phyloP scores from a whole-genome alignment of 2,797 vertebrate genomes.

The Emys orbicularis region DNA sequence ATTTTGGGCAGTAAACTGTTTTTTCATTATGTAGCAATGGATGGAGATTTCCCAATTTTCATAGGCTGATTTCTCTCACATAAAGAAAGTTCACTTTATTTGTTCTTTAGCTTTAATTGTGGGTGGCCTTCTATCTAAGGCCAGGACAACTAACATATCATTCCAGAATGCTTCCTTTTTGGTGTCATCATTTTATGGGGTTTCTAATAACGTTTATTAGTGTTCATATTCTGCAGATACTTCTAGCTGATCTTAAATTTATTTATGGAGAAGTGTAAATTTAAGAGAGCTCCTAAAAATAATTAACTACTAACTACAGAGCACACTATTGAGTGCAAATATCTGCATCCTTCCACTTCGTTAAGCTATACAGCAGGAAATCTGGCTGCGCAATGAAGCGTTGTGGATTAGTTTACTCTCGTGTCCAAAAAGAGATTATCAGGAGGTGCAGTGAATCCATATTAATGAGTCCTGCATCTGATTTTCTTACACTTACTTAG shows the following conservation, averaged over 20 bases:
- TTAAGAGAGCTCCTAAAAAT: constrained; percentile 22
- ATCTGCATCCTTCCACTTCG: constrained; percentile 47
- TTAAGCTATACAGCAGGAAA: constrained; percentile 42
- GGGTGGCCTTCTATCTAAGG: background rate
- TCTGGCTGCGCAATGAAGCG: constrained; percentile 46
- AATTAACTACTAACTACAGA: constrained; percentile 63
- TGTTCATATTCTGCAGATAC: constrained; percentile 6
- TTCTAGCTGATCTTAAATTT: constrained; percentile 53
- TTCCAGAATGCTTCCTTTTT: constrained; percentile 23
- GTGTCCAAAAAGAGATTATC: background rate
- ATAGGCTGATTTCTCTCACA: background rate
- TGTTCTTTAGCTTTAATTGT: background rate
- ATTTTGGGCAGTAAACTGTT: background rate
- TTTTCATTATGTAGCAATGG: background rate
- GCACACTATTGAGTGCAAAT: constrained; percentile 37
- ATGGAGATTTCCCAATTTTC: background rate
- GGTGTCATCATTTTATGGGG: constrained; percentile 1
- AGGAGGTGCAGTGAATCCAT: constrained; percentile 38
- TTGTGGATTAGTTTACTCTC: constrained; percentile 33
- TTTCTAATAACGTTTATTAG: constrained; percentile 18
- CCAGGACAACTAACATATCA: background rate
- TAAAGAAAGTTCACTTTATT: background rate
- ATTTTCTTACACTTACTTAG: constrained; percentile 48
- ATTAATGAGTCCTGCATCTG: constrained; percentile 41
- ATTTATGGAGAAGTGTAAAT: constrained; percentile 22